Conservation (phyloP, 2,797 vertebrate species). For the Carcharodon carcharias region DNA sequence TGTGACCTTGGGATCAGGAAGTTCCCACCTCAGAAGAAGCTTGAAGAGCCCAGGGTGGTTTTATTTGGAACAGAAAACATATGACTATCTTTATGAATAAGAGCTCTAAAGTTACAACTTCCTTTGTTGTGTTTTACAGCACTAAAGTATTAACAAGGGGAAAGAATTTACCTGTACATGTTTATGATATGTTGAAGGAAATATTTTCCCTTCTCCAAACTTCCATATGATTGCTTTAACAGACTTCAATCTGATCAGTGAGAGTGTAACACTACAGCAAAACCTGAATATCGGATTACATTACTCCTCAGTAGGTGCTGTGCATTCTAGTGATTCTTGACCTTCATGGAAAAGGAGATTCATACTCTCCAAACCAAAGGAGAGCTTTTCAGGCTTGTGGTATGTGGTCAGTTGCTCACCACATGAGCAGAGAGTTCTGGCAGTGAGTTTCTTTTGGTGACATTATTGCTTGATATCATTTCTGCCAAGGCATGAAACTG, state of each 20-base stretch:
- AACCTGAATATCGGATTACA: neutral
- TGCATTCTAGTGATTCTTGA: neutral
- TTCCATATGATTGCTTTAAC: neutral
- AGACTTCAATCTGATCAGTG: neutral
- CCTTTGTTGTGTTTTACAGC: slow-evolving; percentile 1
- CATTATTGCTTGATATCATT: neutral
- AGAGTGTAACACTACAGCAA: neutral
- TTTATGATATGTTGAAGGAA: neutral
- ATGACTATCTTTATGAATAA: slow-evolving; percentile 3
- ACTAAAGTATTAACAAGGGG: neutral
- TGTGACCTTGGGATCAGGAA: neutral
- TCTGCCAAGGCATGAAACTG: neutral
- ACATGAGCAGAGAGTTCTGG: neutral
- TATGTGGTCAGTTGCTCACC: neutral
- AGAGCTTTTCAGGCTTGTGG: neutral
- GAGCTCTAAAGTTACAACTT: neutral
- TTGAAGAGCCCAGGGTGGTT: neutral
- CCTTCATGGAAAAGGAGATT: neutral
- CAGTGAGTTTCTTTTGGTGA: neutral
- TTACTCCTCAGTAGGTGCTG: neutral
- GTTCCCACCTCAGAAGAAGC: neutral
- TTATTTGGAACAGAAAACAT: slow-evolving; percentile 13
- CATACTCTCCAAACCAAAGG: neutral
- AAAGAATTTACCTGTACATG: neutral
- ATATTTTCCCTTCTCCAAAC: neutral